These are phyloP conservation scores for Eristalis pertinax DNA, from an alignment of 2,888 invertebrate species.

Conservation along the genomic window DNA sequence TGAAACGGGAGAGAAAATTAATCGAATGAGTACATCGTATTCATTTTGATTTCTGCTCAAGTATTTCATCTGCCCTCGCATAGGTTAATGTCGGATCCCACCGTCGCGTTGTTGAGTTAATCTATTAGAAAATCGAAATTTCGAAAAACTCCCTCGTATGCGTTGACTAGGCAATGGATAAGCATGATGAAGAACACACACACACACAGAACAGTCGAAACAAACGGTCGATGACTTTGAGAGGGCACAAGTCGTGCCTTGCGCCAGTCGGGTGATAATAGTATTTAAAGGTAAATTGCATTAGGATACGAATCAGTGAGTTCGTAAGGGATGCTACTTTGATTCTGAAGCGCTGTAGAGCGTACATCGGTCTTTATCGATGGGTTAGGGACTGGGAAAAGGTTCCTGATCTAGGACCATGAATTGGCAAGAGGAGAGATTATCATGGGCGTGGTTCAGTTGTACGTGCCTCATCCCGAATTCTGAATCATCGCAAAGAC, in stretches of 20 bases:
- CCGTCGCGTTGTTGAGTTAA: constrained; percentile 23
- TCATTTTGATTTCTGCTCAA: constrained; percentile 26
- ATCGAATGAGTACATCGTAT: constrained; percentile 38
- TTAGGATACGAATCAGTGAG: constrained; percentile 26
- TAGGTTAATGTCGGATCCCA: background rate
- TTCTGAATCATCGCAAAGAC: background rate
- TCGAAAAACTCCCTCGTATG: constrained; percentile 4
- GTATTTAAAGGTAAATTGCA: constrained; percentile 20
- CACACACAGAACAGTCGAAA: background rate
- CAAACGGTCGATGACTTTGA: background rate
- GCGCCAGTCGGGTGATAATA: constrained; percentile 18
- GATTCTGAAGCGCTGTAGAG: background rate
- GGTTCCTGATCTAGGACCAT: background rate
- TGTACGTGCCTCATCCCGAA: background rate
- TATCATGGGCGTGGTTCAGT: background rate
- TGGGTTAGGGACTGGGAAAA: background rate
- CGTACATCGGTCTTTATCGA: background rate
- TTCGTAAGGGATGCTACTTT: constrained; percentile 2
- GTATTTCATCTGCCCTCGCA: background rate
- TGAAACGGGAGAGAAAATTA: constrained; percentile 15
- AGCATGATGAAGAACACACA: background rate
- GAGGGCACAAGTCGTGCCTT: constrained; percentile 3
- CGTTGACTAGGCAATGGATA: constrained; percentile 22
- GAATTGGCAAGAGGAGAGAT: background rate
- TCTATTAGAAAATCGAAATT: constrained; percentile 58